Evolutionary conservation across 2,113 vertebrate genomes (phyloP).

Genomic region (Ictidomys tridecemlineatus): DNA sequence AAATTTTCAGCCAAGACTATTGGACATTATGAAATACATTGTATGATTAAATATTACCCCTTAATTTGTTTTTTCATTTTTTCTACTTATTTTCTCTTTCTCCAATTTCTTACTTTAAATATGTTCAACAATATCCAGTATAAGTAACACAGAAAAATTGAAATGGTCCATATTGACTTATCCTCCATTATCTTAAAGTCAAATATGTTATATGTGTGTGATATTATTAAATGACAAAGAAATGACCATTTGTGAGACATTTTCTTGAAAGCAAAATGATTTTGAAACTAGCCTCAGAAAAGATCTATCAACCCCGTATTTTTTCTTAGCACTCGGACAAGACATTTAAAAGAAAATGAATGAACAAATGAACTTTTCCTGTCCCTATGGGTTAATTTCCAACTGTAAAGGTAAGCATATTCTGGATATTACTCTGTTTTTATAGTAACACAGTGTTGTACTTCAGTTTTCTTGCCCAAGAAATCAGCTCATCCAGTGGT

Average conservation of each 20-base stretch:
- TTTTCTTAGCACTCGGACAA: neutral
- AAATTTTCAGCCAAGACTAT: neutral
- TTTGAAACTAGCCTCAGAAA: slow-evolving; percentile 6
- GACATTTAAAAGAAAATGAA: slow-evolving; percentile 10
- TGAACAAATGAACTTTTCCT: neutral
- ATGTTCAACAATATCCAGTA: neutral
- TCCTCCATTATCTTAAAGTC: neutral
- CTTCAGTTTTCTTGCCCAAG: neutral
- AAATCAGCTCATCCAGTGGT: neutral
- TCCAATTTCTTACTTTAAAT: slow-evolving; percentile 33
- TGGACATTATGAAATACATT: neutral
- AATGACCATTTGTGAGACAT: neutral
- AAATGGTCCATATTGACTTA: neutral
- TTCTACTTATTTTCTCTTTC: neutral
- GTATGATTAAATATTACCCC: neutral
- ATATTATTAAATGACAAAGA: neutral
- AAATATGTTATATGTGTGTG: neutral
- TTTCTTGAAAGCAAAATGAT: slow-evolving; percentile 31
- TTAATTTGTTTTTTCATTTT: neutral
- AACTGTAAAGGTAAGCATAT: neutral
- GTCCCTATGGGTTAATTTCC: neutral
- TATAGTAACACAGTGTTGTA: neutral
- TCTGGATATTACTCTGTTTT: neutral
- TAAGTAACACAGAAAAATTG: neutral
- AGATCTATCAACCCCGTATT: neutral